Conservation (phyloP, 2,113 vertebrate genomes). For the Aythya baeri region DNA sequence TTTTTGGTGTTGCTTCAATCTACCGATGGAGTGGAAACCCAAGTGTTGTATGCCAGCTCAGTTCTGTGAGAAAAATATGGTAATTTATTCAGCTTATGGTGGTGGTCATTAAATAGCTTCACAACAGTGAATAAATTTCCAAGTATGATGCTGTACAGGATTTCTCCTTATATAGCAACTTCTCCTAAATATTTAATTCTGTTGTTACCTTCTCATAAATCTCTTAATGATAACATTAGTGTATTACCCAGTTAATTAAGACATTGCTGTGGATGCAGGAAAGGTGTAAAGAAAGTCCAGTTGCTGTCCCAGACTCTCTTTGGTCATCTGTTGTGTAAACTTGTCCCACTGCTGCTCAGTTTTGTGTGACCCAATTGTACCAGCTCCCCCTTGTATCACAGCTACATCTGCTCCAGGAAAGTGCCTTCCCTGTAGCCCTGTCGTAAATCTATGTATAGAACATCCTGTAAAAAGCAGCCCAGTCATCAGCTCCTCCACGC, state of each 20-base stretch:
- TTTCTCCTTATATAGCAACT: slow-evolving; percentile 41
- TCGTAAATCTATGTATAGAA: background rate
- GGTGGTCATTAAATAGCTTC: slow-evolving; percentile 28
- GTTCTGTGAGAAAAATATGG: slow-evolving; percentile 17
- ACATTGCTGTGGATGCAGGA: background rate
- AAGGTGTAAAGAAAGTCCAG: background rate
- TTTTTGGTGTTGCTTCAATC: slow-evolving; percentile 23
- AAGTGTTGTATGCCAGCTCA: background rate
- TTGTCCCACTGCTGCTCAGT: background rate
- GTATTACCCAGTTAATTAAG: background rate
- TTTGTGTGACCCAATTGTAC: background rate
- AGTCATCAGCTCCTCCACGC: background rate
- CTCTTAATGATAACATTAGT: background rate
- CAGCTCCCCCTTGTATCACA: background rate
- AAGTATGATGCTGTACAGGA: slow-evolving; percentile 2
- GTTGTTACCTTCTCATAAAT: no score
- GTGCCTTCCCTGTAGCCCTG: background rate
- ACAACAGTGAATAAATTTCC: background rate
- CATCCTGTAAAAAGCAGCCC: background rate
- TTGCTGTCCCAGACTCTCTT: background rate
- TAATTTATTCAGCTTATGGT: slow-evolving; percentile 39
- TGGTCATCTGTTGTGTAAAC: no score
- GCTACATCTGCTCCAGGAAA: background rate
- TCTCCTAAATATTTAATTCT: no score
- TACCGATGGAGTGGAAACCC: background rate